These are phyloP conservation scores for Araneus ventricosus DNA, from an alignment of 1,140 invertebrate species.

Conservation along the genomic window DNA sequence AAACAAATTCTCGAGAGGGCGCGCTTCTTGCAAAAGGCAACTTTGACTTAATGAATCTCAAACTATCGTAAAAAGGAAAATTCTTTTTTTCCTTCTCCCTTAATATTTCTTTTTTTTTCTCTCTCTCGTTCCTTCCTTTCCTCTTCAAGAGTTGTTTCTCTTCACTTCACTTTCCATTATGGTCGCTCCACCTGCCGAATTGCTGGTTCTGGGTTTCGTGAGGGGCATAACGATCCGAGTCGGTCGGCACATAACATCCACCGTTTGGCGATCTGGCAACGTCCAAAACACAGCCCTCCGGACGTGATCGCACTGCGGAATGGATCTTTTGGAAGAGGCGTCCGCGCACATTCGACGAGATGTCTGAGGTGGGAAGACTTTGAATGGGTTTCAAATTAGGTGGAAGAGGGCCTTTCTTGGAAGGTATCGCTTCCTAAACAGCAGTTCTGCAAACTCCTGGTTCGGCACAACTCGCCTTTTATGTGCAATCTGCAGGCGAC, in stretches of 20 bases:
- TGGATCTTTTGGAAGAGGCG: constrained; percentile 35
- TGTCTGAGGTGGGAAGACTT: constrained; percentile 10
- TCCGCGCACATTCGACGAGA: constrained; percentile 39
- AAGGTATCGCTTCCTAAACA: constrained; percentile 17
- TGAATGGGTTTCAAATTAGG: constrained; percentile 68
- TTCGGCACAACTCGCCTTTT: not conserved
- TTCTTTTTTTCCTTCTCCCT: not conserved
- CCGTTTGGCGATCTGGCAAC: constrained; percentile 23
- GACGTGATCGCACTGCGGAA: constrained; percentile 56
- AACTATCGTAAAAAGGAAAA: constrained; percentile 32
- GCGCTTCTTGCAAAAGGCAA: not conserved
- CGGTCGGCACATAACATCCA: constrained; percentile 34
- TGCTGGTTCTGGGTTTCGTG: constrained; percentile 53
- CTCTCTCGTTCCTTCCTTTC: not conserved
- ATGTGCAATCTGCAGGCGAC: not conserved
- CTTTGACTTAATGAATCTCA: constrained; percentile 55
- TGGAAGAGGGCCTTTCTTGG: constrained; percentile 1
- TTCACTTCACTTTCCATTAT: constrained; percentile 67
- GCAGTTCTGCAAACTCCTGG: not conserved
- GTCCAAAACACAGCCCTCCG: constrained; percentile 20
- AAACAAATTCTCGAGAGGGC: constrained; percentile 22
- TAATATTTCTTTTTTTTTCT: not conserved
- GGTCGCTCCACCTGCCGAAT: constrained; percentile 60
- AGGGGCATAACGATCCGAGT: constrained; percentile 32
- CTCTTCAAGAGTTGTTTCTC: constrained; percentile 27